Evolutionary conservation across 2,797 vertebrate genomes (phyloP), one percentile per base, ranked within the genome.

Genomic region (Chaunax sp.): DNA sequence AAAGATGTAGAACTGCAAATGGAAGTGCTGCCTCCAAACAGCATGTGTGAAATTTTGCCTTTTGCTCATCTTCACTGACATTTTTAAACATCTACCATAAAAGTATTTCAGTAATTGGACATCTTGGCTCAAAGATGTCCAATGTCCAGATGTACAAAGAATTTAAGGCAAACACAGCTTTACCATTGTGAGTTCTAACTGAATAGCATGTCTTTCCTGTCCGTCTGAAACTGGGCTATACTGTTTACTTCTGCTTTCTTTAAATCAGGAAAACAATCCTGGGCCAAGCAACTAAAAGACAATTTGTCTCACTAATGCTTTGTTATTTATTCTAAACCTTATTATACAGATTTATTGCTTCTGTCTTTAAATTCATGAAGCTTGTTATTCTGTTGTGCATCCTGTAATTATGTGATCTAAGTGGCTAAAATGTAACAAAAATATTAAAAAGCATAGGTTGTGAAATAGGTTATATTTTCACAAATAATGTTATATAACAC

Each of bases 11-110:
- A 10, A n/a, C 33, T 55, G 57, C 28, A 62, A 75, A 56, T 64
- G 22, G 68, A 75, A 72, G 8, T 6, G 45, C 66, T 64, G 68
- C 60, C 33, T 56, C 10, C 25, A 68, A 80, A 63, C 33, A 45
- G 45, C 19, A 25, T n/a, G 57, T 46, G 33, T 65, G 25, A 72
- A 69, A 50, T 2, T 40, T 41, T 55, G 45, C 23, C 35, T 77
- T 26, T 20, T 23, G 7, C n/a, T n/a, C n/a, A n/a, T n/a, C n/a
- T n/a, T n/a, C n/a, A n/a, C n/a, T n/a, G n/a, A 43, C 44, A 18
- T 35, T 14, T 38, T 43, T 16, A 25, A 62, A 69, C 16, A 33
- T 51, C 57, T 67, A 37, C n/a, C n/a, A n/a, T n/a, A n/a, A n/a
- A n/a, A n/a, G n/a, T n/a, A n/a, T n/a, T n/a, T n/a, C n/a, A n/a